phyloP scores from a whole-genome alignment of 2,888 invertebrate genomes.

The Acleris emargana region DNA sequence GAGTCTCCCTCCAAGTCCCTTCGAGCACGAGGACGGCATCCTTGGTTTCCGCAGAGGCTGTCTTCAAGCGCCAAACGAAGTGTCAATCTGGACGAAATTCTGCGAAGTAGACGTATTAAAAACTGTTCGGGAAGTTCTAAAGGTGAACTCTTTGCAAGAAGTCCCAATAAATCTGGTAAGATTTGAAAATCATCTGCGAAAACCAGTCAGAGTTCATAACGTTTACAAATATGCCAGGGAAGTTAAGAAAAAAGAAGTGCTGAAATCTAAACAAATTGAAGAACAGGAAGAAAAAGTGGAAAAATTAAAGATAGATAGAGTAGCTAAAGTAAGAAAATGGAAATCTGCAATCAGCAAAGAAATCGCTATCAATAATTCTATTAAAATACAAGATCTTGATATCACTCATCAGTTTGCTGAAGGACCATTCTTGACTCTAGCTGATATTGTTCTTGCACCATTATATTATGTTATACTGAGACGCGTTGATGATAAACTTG shows the following conservation, averaged over 20 bases:
- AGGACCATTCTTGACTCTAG: constrained; percentile 91
- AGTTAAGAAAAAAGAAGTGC: constrained; percentile 63
- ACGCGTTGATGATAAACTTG: constrained; percentile 62
- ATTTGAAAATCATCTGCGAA: constrained; percentile 92
- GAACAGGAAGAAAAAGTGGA: constrained; percentile 35
- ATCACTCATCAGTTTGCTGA: constrained; percentile 91
- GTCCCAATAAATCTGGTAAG: constrained; percentile 89
- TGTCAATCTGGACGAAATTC: constrained; percentile 95
- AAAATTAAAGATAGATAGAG: constrained; percentile 44
- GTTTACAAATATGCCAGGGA: constrained; percentile 89
- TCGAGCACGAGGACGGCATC: constrained; percentile 78
- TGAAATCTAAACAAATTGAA: constrained; percentile 48
- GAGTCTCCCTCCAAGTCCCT: constrained; percentile 40
- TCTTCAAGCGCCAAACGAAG: constrained; percentile 91
- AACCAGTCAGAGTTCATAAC: constrained; percentile 94
- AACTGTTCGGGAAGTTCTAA: constrained; percentile 78
- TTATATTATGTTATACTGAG: constrained; percentile 86
- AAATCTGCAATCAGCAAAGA: constrained; percentile 71
- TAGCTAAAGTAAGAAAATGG: constrained; percentile 75
- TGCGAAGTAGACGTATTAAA: constrained; percentile 93
- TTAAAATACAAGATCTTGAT: constrained; percentile 76
- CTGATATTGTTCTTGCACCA: constrained; percentile 92
- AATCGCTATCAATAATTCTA: constrained; percentile 66
- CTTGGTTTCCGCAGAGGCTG: constrained; percentile 92
- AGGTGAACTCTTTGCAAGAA: constrained; percentile 45